phyloP scores from a whole-genome alignment of 2,888 invertebrate species.

The Schizotus pectinicornis region DNA sequence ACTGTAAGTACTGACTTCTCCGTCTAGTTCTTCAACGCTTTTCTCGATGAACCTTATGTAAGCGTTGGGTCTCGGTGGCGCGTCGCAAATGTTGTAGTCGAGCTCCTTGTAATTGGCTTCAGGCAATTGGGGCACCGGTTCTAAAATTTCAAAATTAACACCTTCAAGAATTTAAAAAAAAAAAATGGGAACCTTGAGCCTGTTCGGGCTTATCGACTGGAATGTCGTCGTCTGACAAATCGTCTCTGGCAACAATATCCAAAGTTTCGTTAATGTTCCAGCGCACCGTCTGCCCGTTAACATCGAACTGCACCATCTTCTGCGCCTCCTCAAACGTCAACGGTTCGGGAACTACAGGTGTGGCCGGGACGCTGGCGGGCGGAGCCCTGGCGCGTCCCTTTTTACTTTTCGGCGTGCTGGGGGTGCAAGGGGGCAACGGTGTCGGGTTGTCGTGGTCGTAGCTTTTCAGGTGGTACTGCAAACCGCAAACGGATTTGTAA shows the following conservation, averaged over 20 bases:
- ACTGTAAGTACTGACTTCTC: slow-evolving; percentile 68
- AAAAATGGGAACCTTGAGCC: slow-evolving; percentile 11
- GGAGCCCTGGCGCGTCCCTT: slow-evolving; percentile 56
- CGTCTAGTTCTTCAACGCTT: slow-evolving; percentile 91
- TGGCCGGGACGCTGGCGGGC: slow-evolving; percentile 53
- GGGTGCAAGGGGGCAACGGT: slow-evolving; percentile 64
- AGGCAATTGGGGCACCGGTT: slow-evolving; percentile 66
- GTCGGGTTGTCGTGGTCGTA: slow-evolving; percentile 84
- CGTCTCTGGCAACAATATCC: slow-evolving; percentile 73
- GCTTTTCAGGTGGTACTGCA: slow-evolving; percentile 85
- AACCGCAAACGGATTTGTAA: slow-evolving; percentile 85
- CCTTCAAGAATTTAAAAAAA: background rate
- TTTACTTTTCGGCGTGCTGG: slow-evolving; percentile 66
- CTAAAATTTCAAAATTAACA: slow-evolving; percentile 39
- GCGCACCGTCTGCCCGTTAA: slow-evolving; percentile 68
- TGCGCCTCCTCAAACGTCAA: slow-evolving; percentile 85
- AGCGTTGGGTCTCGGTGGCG: slow-evolving; percentile 83
- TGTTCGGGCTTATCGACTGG: slow-evolving; percentile 14
- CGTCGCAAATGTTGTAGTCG: slow-evolving; percentile 81
- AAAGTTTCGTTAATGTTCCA: slow-evolving; percentile 68
- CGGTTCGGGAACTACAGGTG: slow-evolving; percentile 69
- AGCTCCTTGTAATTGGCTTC: slow-evolving; percentile 74
- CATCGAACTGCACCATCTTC: slow-evolving; percentile 84
- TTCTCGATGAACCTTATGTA: slow-evolving; percentile 95
- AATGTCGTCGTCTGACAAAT: slow-evolving; percentile 59